Evolutionary conservation across 2,113 vertebrate genomes (phyloP).

Genomic region (Pseudopipra pipra): DNA sequence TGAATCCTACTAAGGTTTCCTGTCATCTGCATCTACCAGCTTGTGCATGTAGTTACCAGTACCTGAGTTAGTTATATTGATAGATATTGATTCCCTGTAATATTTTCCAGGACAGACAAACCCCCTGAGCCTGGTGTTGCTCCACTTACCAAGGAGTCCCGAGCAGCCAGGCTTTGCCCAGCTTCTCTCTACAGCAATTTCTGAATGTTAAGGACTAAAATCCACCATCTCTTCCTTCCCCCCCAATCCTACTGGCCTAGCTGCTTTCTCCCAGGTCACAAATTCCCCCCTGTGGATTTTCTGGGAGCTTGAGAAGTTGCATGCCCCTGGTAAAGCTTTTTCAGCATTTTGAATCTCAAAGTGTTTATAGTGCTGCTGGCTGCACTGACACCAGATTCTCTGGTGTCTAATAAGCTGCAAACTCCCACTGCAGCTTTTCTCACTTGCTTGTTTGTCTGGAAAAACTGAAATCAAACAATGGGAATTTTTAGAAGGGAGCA

Average conservation of each 20-base stretch:
- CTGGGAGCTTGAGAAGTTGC: neutral
- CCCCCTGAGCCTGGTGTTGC: neutral
- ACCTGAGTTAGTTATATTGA: neutral
- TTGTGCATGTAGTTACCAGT: neutral
- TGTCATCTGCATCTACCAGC: neutral
- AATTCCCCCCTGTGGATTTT: neutral
- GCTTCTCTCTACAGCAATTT: neutral
- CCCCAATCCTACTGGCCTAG: rapidly evolving
- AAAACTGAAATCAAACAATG: neutral
- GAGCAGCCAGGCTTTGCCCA: neutral
- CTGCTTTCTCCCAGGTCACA: neutral
- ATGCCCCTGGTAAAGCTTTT: neutral
- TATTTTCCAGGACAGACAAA: neutral
- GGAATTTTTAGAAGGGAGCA: neutral
- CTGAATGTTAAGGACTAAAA: neutral
- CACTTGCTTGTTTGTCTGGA: neutral
- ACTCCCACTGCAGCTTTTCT: neutral
- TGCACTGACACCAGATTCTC: too few species aligned
- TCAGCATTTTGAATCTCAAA: neutral
- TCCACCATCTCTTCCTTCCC: neutral
- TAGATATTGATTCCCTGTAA: neutral
- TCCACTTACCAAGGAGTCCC: neutral
- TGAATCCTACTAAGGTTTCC: neutral
- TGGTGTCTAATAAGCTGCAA: neutral
- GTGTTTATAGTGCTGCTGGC: neutral